Evolutionary conservation across 2,113 vertebrate genomes (phyloP).

Genomic region (Hepsetus odoe): DNA sequence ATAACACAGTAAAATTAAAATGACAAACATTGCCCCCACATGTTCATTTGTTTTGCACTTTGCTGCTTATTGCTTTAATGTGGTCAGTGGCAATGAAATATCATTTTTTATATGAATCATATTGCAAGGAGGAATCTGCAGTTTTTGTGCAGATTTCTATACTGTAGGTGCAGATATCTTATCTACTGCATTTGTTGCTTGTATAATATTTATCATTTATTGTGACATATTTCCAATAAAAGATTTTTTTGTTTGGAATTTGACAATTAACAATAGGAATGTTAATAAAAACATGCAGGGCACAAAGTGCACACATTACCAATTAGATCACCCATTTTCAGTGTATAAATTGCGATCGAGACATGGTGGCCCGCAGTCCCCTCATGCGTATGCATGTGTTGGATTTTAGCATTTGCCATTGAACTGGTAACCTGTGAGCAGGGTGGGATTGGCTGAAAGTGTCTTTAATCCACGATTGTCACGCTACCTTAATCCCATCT

Average conservation of each 20-base stretch:
- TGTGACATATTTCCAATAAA: background rate
- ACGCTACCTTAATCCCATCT: slow-evolving; percentile 72
- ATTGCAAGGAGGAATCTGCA: background rate
- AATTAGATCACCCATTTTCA: slow-evolving; percentile 51
- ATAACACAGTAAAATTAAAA: slow-evolving; percentile 21
- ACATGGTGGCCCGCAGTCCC: slow-evolving; percentile 40
- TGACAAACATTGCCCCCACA: slow-evolving; percentile 10
- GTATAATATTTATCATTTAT: no score
- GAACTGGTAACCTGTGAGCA: slow-evolving; percentile 66
- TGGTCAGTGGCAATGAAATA: background rate
- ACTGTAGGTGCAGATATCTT: background rate
- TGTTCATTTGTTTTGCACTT: slow-evolving; percentile 18
- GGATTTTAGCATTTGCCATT: slow-evolving; percentile 62
- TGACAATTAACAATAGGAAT: no score
- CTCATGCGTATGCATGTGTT: slow-evolving; percentile 57
- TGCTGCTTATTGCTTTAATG: background rate
- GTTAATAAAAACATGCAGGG: no score
- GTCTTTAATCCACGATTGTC: slow-evolving; percentile 72
- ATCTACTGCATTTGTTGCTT: no score
- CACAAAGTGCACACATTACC: slow-evolving; percentile 40
- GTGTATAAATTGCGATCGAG: slow-evolving; percentile 47
- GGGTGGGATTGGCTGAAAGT: slow-evolving; percentile 58
- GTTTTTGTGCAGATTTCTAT: background rate
- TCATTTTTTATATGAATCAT: background rate
- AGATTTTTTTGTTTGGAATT: no score